These are phyloP conservation scores for Caenorhabditis sulstoni DNA, from an alignment of 2,888 invertebrate genomes.

Conservation along the genomic window DNA sequence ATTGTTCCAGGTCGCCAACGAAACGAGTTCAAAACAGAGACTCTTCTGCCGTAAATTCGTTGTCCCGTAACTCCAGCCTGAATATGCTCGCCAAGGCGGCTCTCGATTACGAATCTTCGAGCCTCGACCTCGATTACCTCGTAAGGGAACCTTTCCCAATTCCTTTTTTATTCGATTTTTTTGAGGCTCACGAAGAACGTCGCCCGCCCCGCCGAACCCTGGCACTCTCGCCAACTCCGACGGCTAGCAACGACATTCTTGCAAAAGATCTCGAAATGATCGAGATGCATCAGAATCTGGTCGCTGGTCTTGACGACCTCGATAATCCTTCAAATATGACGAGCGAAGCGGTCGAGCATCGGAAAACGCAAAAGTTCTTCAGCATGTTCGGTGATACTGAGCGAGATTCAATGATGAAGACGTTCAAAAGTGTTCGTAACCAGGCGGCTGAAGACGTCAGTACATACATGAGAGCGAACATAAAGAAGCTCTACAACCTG, in stretches of 20 bases:
- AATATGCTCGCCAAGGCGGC: conserved; percentile 48
- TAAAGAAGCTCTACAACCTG: conserved; percentile 85
- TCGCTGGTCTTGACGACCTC: conserved; percentile 36
- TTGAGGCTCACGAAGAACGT: conserved; percentile 34
- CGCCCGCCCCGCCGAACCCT: conserved; percentile 37
- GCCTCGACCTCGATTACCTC: conserved; percentile 22
- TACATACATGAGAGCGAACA: conserved; percentile 58
- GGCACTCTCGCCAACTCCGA: conserved; percentile 28
- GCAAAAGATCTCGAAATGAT: conserved; percentile 41
- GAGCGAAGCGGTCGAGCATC: conserved; percentile 42
- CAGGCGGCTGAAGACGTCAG: conserved; percentile 44
- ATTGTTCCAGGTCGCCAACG: conserved; percentile 37
- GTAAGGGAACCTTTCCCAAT: conserved; percentile 3
- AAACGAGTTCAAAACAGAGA: conserved; percentile 39
- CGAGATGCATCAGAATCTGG: conserved; percentile 46
- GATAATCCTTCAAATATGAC: conserved; percentile 46
- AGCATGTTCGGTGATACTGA: conserved; percentile 50
- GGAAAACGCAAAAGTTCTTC: conserved; percentile 51
- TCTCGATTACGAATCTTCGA: conserved; percentile 43
- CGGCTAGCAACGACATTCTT: conserved; percentile 6
- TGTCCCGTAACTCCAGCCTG: conserved; percentile 39
- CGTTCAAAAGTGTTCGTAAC: conserved; percentile 45
- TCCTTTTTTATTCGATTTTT: background rate
- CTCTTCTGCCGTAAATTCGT: conserved; percentile 24
- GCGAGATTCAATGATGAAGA: conserved; percentile 45